Evolutionary conservation across 2,797 vertebrate species (phyloP).

Genomic region (Sebastes diploproa): DNA sequence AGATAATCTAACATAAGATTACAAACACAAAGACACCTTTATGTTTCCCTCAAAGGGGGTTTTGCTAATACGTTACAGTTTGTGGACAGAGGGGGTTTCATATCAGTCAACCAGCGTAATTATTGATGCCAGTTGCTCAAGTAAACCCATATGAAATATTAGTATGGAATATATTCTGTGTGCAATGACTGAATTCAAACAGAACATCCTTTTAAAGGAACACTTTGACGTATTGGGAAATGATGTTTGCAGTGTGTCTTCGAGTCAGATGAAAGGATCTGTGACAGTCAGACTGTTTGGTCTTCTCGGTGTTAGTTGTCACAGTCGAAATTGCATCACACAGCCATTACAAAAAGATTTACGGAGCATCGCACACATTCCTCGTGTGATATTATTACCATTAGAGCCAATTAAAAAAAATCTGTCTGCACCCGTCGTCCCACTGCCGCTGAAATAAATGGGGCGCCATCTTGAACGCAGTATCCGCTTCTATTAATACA

Average conservation of each 20-base stretch:
- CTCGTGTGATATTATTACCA: background rate
- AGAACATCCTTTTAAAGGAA: background rate
- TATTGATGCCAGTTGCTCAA: background rate
- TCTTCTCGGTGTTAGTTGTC: too few species aligned
- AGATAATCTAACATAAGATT: too few species aligned
- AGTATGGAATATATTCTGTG: background rate
- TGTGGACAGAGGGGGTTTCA: background rate
- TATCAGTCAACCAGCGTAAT: background rate
- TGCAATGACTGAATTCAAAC: background rate
- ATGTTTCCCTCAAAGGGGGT: background rate
- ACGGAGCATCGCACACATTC: background rate
- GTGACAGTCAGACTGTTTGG: background rate
- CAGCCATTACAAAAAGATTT: background rate
- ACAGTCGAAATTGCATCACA: background rate
- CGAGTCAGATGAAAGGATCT: background rate
- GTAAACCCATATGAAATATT: background rate
- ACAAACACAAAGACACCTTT: background rate
- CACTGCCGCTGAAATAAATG: background rate
- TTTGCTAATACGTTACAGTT: background rate
- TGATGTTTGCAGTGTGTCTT: too few species aligned
- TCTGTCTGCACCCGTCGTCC: background rate
- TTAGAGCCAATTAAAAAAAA: background rate
- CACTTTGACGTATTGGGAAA: background rate
- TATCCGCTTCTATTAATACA: background rate
- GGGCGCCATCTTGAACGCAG: background rate